Evolutionary conservation across 2,113 vertebrate genomes (phyloP).

Genomic region (Apodemus sylvaticus): DNA sequence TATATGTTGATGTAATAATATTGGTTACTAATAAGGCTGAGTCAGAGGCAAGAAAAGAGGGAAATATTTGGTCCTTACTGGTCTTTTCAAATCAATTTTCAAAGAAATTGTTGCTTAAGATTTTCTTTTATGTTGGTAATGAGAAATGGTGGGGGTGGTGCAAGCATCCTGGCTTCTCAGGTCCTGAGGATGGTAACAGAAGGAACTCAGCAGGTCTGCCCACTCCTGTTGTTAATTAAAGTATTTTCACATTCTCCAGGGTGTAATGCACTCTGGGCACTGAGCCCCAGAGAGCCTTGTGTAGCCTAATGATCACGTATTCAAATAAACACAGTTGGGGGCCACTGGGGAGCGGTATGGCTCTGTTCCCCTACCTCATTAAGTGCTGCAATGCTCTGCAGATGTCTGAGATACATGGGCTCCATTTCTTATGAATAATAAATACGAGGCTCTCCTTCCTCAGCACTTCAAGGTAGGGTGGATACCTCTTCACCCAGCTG

Average conservation of each 20-base stretch:
- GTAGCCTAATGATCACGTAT: slow-evolving; percentile 67
- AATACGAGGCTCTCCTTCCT: background rate
- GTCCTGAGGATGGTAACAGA: slow-evolving; percentile 45
- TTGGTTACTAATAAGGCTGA: background rate
- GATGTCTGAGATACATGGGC: background rate
- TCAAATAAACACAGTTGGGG: slow-evolving; percentile 55
- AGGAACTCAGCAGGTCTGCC: slow-evolving; percentile 61
- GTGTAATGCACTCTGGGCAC: background rate
- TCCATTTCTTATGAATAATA: slow-evolving; percentile 62
- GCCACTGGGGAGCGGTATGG: background rate
- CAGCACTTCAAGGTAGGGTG: background rate
- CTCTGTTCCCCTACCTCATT: slow-evolving; percentile 47
- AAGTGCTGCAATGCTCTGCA: background rate
- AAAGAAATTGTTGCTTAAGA: slow-evolving; percentile 57
- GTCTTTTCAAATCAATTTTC: slow-evolving; percentile 7
- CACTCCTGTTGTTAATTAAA: slow-evolving; percentile 62
- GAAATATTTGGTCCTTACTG: background rate
- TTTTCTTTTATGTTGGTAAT: slow-evolving; percentile 42
- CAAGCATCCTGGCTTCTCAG: slow-evolving; percentile 11
- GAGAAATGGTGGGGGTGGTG: background rate
- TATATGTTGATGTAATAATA: background rate
- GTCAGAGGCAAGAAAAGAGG: background rate
- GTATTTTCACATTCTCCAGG: slow-evolving; percentile 65
- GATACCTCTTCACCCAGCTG: background rate
- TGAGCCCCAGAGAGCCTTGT: slow-evolving; percentile 30